phyloP scores from a whole-genome alignment of 2,797 vertebrate genomes.

The Spea hammondii region DNA sequence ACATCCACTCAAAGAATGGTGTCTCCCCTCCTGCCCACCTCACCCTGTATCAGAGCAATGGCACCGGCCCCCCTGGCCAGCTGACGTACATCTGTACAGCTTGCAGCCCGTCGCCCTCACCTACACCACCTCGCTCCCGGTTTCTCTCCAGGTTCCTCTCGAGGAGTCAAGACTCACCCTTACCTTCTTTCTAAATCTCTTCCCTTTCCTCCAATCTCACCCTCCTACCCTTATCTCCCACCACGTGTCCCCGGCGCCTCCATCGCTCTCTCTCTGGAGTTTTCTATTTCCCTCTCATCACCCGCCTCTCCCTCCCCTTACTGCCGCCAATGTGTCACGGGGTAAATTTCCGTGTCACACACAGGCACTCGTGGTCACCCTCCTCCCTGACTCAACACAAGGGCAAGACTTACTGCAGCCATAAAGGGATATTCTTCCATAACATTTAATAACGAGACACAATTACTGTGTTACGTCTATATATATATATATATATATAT shows the following conservation, averaged over 20 bases:
- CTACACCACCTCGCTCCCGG: background rate
- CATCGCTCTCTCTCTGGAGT: background rate
- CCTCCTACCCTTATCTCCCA: background rate
- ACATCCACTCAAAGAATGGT: background rate
- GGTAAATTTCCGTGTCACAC: conserved; percentile 36
- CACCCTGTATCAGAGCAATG: background rate
- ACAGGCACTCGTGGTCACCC: conserved; percentile 38
- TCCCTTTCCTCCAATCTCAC: background rate
- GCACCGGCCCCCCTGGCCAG: background rate
- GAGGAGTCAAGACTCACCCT: background rate
- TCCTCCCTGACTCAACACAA: conserved; percentile 11
- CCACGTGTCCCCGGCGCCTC: background rate
- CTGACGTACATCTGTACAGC: background rate
- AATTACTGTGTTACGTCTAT: background rate
- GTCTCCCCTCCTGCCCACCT: background rate
- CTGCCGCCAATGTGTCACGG: conserved; percentile 15
- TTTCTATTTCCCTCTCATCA: background rate
- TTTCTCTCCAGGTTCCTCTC: background rate
- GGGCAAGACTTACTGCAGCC: background rate
- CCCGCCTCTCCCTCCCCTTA: background rate
- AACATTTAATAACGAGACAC: too few relatives aligned
- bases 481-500: background rate
- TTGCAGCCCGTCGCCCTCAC: background rate
- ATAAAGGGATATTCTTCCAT: too few relatives aligned
- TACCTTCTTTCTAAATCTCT: background rate